Conservation (phyloP, 2,113 vertebrate genomes). For the Lontra canadensis region DNA sequence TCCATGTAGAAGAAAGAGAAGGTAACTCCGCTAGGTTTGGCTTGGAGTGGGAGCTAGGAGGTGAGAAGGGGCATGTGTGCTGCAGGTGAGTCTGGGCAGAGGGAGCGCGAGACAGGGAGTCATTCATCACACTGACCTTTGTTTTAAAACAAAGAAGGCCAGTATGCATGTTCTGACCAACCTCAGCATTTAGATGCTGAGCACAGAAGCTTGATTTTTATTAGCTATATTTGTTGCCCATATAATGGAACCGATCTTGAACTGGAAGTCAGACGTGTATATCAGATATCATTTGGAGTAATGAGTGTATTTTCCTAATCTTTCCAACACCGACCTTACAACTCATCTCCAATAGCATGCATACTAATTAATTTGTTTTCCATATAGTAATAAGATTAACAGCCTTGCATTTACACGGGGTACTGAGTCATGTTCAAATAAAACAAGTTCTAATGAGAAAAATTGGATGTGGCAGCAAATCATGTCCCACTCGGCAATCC, state of each 20-base stretch:
- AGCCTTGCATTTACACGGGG: slow-evolving; percentile 84
- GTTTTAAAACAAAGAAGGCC: slow-evolving; percentile 59
- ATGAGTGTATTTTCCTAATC: slow-evolving; percentile 86
- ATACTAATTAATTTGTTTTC: slow-evolving; percentile 90
- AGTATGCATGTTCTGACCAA: not conserved
- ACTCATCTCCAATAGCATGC: slow-evolving; percentile 86
- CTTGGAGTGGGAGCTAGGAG: not conserved
- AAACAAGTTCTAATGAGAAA: slow-evolving; percentile 89
- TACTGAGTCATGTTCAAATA: slow-evolving; percentile 88
- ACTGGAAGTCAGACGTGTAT: slow-evolving; percentile 79
- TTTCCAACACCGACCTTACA: slow-evolving; percentile 84
- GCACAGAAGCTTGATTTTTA: slow-evolving; percentile 66
- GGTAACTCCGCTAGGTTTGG: not conserved
- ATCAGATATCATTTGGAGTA: slow-evolving; percentile 86
- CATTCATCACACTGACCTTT: slow-evolving; percentile 5
- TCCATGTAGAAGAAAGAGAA: not conserved
- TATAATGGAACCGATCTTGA: slow-evolving; percentile 77
- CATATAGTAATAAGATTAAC: slow-evolving; percentile 89
- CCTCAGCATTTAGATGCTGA: slow-evolving; percentile 56
- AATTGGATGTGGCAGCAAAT: slow-evolving; percentile 84
- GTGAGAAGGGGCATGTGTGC: not conserved
- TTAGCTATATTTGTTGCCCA: slow-evolving; percentile 71
- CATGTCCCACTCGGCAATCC: slow-evolving; percentile 83
- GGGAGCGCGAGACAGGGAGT: not conserved
- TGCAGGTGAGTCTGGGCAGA: not conserved